Evolutionary conservation across 1,140 invertebrate genomes (phyloP).

Genomic region (Drosophila rufa): DNA sequence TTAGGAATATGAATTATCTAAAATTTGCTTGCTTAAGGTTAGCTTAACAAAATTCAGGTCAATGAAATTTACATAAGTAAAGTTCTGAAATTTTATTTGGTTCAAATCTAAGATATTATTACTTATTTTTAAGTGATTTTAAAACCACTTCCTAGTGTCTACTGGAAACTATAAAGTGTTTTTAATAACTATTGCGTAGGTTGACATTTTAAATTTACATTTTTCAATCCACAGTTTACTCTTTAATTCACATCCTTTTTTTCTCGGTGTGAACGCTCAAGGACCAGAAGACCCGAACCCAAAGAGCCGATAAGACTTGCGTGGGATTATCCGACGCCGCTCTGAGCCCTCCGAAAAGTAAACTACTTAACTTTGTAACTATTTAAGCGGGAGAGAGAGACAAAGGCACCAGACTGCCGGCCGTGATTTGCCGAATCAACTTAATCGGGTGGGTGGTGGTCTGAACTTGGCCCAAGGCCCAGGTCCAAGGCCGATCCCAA

Average conservation of each 20-base stretch:
- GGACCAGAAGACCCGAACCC: constrained; percentile 15
- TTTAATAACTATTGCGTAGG: too few species aligned
- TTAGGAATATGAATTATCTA: too few species aligned
- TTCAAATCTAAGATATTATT: too few species aligned
- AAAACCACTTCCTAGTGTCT: too few species aligned
- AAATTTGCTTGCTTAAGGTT: too few species aligned
- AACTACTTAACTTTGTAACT: constrained; percentile 83
- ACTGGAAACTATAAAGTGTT: too few species aligned
- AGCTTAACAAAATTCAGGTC: too few species aligned
- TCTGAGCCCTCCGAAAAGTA: constrained; percentile 46
- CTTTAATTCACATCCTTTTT: background rate
- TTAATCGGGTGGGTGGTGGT: constrained; percentile 47
- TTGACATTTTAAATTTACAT: too few species aligned
- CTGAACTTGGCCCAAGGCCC: constrained; percentile 3
- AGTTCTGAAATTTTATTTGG: too few species aligned
- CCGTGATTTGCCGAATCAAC: constrained; percentile 58
- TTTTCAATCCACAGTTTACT: too few species aligned
- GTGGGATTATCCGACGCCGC: constrained; percentile 61
- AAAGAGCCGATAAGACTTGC: constrained; percentile 48
- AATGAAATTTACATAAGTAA: too few species aligned
- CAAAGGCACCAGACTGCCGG: constrained; percentile 46
- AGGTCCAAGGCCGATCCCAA: constrained; percentile 9
- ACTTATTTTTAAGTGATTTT: too few species aligned
- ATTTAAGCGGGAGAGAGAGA: constrained; percentile 71
- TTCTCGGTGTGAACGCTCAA: background rate